Evolutionary conservation across 2,888 invertebrate genomes (phyloP), one percentile per base, ranked within the genome.

Genomic region (Temnothorax rugatulus): DNA sequence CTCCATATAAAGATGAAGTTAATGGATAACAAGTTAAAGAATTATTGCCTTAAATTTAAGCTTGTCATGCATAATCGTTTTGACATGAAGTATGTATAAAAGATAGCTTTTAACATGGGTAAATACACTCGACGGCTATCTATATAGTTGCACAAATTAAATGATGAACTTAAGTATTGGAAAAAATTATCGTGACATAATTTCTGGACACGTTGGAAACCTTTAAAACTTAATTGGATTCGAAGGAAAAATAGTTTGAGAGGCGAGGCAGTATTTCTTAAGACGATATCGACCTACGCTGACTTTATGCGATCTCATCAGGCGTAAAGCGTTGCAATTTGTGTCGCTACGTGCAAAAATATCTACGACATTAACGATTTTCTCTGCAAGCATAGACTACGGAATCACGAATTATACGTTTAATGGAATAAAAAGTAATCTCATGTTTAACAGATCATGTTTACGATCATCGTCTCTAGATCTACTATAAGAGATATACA

Each of bases 191-290:
- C 74, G 59, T 63, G 54, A 69, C 50, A 79, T 82, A 84, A 87
- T 83, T 87, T 77, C 76, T 69, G 83, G 85, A 84, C 74, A 88
- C 64, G 74, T 77, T 63, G 84, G 63, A 86, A 79, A 79, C 83
- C 50, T 68, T 89, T 90, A 82, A 71, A 82, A 44, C 87, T 88
- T 89, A 88, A 89, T 89, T 89, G 85, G 86, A 89, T 86, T 83
- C 79, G 52, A 75, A 84, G 84, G 44, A 71, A 52, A 85, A 83
- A 57, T 71, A 81, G 68, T 57, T 59, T 69, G 59, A 74, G 61
- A 44, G 25, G 41, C 38, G 50, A 25, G 54, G 83, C 34, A 41
- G 79, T 77, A 82, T 85, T 84, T 82, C 84, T 85, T 69, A 69
- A 71, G 84, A 69, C 21, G 82, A 47, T 83, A 88, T 84, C 85